Conservation (phyloP, 2,797 vertebrate species). For the Liasis olivaceus region DNA sequence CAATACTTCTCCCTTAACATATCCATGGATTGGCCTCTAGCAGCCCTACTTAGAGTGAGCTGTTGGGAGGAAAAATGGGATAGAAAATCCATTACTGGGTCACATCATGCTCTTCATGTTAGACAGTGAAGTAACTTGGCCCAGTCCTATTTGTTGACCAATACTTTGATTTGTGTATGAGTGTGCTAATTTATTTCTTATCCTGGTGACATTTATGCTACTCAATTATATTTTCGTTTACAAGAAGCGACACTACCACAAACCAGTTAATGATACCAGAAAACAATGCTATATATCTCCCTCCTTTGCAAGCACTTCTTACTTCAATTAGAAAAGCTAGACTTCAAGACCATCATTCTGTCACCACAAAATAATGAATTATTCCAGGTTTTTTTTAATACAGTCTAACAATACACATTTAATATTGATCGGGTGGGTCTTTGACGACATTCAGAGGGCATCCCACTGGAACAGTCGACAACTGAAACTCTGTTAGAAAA, state of each 20-base stretch:
- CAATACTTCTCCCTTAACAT: too few relatives aligned
- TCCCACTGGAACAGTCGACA: slow-evolving; percentile 27
- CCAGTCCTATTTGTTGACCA: background rate
- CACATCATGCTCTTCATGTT: background rate
- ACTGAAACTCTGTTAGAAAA: slow-evolving; percentile 9
- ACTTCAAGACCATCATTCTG: slow-evolving; percentile 47
- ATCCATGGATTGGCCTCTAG: too few relatives aligned
- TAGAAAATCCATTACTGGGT: background rate
- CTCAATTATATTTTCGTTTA: slow-evolving; percentile 34
- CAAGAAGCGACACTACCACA: background rate
- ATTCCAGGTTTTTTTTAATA: slow-evolving; percentile 51
- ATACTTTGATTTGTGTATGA: background rate
- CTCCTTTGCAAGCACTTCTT: slow-evolving; percentile 34
- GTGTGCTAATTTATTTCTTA: background rate
- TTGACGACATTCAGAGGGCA: slow-evolving; percentile 40
- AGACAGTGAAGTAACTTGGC: background rate
- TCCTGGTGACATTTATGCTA: slow-evolving; percentile 36
- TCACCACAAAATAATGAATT: slow-evolving; percentile 60
- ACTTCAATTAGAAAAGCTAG: slow-evolving; percentile 56
- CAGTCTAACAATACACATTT: slow-evolving; percentile 34
- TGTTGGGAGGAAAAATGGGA: too few relatives aligned
- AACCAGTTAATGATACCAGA: background rate
- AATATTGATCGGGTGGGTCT: background rate
- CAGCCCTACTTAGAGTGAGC: too few relatives aligned
- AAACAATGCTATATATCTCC: slow-evolving; percentile 36